These are phyloP conservation scores for Eurystomus gularis DNA, from an alignment of 2,113 vertebrate genomes.

Conservation along the genomic window DNA sequence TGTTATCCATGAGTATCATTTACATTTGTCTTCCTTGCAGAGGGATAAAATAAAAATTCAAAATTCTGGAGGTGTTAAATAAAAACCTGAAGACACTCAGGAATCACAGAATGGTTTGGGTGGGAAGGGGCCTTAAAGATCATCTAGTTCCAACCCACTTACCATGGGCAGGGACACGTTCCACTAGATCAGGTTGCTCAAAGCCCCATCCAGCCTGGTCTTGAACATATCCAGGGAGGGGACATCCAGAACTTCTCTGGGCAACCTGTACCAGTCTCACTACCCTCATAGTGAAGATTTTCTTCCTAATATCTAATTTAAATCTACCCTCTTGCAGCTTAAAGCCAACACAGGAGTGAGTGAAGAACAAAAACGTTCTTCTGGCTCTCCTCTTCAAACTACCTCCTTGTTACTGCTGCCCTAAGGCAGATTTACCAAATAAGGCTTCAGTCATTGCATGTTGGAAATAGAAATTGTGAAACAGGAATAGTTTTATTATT, in stretches of 20 bases:
- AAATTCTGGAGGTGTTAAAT: no score
- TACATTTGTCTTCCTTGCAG: not conserved
- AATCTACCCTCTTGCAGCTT: not conserved
- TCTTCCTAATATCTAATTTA: not conserved
- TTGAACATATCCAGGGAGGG: not conserved
- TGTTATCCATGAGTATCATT: rapidly evolving
- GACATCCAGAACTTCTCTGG: not conserved
- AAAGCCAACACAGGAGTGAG: not conserved
- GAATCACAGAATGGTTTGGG: no score
- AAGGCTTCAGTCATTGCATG: rapidly evolving
- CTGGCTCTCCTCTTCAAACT: not conserved
- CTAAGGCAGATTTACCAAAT: not conserved
- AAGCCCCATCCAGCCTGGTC: not conserved
- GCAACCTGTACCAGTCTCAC: not conserved
- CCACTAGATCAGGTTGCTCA: not conserved
- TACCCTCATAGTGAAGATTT: not conserved
- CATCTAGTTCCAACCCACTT: no score
- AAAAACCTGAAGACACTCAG: no score
- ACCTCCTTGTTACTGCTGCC: not conserved
- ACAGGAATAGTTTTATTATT: no score
- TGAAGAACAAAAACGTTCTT: no score
- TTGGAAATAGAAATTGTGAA: not conserved
- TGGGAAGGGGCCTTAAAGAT: no score
- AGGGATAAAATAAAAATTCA: not conserved
- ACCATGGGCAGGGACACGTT: not conserved